Percentiles rank a stretch among this genome's conserved stretches.
Evolutionary conservation across 2,113 vertebrate genomes (phyloP).

Genomic region (Amphiprion ocellaris): DNA sequence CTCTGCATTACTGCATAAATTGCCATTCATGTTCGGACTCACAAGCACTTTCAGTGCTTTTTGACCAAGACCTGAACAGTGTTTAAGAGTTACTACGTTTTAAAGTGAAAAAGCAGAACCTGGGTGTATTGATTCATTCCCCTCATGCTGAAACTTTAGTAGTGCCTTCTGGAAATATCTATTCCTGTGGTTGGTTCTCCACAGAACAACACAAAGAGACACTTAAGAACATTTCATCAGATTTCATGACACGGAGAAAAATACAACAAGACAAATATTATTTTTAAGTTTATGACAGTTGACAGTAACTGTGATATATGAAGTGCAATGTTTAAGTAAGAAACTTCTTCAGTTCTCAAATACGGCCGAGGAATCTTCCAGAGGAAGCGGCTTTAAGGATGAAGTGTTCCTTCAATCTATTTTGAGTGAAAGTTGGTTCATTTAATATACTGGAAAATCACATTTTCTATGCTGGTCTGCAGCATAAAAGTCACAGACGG

Average conservation of each 20-base stretch:
- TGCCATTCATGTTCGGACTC: slow-evolving; percentile 11
- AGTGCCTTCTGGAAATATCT: slow-evolving; percentile 71
- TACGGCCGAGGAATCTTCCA: slow-evolving; percentile 56
- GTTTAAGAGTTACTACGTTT: slow-evolving; percentile 44
- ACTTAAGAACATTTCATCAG: slow-evolving; percentile 72
- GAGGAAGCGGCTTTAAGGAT: slow-evolving; percentile 67
- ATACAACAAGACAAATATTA: slow-evolving; percentile 76
- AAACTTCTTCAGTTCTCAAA: slow-evolving; percentile 60
- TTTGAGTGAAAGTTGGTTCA: slow-evolving; percentile 74
- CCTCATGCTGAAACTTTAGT: slow-evolving; percentile 73
- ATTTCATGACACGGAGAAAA: slow-evolving; percentile 72
- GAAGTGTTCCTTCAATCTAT: slow-evolving; percentile 74
- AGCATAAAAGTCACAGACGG: slow-evolving; percentile 63
- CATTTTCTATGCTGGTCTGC: slow-evolving; percentile 67
- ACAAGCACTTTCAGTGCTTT: slow-evolving; percentile 7
- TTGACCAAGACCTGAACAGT: slow-evolving; percentile 12
- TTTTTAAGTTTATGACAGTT: slow-evolving; percentile 71
- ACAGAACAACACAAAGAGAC: slow-evolving; percentile 68
- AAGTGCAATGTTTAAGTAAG: slow-evolving; percentile 60
- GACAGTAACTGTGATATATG: slow-evolving; percentile 75
- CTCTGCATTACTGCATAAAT: neutral
- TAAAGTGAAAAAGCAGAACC: slow-evolving; percentile 70
- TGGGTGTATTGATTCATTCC: slow-evolving; percentile 66
- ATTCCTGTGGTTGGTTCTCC: slow-evolving; percentile 59
- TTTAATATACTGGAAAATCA: slow-evolving; percentile 79